Evolutionary conservation across 2,888 invertebrate species (phyloP), one percentile per base, ranked within the genome.

Genomic region (Andrena camellia): DNA sequence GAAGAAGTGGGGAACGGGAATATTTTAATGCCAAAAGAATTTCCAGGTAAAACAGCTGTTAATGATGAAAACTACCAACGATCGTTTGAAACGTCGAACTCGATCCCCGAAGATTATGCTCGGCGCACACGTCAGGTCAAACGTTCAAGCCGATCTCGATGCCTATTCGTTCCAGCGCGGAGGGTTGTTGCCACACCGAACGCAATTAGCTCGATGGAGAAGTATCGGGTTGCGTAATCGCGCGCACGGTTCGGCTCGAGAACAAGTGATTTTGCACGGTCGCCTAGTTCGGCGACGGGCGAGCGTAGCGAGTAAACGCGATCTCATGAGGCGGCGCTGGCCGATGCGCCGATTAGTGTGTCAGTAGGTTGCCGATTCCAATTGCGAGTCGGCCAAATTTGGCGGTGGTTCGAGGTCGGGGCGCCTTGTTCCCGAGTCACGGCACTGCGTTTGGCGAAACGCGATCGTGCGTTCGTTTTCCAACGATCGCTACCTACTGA

Each of bases 281-380:
- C 78, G 62, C 78, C 78, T 72, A 71, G 88, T 85, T 89, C 82
- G 79, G 78, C 85, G 50, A 59, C 52, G 60, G 33, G 29, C 57
- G 54, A 63, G 8, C 52, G 54, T 42, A 57, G 50, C 10, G 54
- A 57, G 57, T 17, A 42, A 57, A 26, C 23, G 23, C 48, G 69
- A 75, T 72, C 69, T 88, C 85, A 84, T 78, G 83, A 83, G 76
- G 29, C n/a, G 89, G 67, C 48, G 72, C 35, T 35, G 33, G 35
- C 31, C 66, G 73, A 67, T 57, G 76, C 82, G 78, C 54, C 84
- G 83, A 89, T 82, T 90, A 91, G 91, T 91, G 83, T 90, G 91
- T 89, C 90, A 90, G 86, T 90, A 87, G 91, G 90, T 91, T 92
- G 91, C 86, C 89, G 90, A 93, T 92, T 90, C 86, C 90, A 84